Conservation (phyloP, 1,140 invertebrate genomes). For the Euglossa dilemma region DNA sequence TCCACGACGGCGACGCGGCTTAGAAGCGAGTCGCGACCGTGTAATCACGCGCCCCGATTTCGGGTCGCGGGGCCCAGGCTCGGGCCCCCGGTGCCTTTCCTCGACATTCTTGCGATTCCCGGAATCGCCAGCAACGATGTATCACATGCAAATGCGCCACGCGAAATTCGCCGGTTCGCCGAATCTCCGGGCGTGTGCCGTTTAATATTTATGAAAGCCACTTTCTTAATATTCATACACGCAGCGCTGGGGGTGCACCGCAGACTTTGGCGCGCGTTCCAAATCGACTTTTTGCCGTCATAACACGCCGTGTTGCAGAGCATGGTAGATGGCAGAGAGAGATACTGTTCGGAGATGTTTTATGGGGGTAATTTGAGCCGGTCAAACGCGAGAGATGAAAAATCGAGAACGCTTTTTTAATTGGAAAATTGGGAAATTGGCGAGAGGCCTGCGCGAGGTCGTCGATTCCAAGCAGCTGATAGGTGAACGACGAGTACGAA, state of each 20-base stretch:
- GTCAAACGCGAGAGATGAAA: too few relatives aligned
- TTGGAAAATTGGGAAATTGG: too few relatives aligned
- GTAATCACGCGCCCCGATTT: not conserved
- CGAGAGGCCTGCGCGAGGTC: too few relatives aligned
- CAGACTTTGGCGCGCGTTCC: not conserved
- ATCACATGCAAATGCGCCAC: not conserved
- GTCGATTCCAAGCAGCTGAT: too few relatives aligned
- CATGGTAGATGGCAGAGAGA: too few relatives aligned
- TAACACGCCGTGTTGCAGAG: not conserved
- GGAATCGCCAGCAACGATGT: not conserved
- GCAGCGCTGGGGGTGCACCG: too few relatives aligned
- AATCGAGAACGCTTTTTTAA: too few relatives aligned
- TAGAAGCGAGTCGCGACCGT: conserved; percentile 10
- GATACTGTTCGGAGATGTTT: too few relatives aligned
- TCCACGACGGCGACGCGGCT: conserved; percentile 30
- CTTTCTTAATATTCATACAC: not conserved
- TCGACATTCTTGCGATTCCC: not conserved
- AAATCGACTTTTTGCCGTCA: not conserved
- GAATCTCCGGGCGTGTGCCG: not conserved
- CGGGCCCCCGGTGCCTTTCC: not conserved
- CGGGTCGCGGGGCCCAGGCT: too few relatives aligned
- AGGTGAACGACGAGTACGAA: too few relatives aligned
- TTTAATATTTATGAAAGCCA: not conserved
- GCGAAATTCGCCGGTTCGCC: not conserved
- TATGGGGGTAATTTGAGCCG: too few relatives aligned